phyloP scores from a whole-genome alignment of 64 coral and sea anemone genomes.

The Platygyra sinensis region DNA sequence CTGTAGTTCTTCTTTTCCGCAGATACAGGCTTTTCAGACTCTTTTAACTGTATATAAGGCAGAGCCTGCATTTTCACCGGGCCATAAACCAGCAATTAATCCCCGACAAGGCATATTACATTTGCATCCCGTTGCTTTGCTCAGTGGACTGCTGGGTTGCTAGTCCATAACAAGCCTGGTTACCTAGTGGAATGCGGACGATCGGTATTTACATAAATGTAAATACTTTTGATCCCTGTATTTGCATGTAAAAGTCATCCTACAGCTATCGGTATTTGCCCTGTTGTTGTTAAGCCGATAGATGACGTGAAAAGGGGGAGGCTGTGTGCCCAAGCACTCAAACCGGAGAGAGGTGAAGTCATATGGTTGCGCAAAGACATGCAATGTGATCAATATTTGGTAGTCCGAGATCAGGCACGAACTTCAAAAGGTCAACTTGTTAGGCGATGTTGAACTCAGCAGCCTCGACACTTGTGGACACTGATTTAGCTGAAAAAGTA shows the following conservation, averaged over 20 bases:
- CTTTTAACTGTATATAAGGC: constrained; percentile 47
- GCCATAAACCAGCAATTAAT: neutral
- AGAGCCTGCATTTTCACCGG: constrained; percentile 58
- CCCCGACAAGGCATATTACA: neutral
- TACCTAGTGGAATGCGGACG: constrained; percentile 32
- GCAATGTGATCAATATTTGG: neutral
- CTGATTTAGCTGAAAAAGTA: neutral
- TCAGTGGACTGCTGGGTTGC: constrained; percentile 21
- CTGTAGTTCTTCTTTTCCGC: constrained; percentile 54
- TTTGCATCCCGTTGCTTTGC: neutral
- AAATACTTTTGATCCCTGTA: neutral
- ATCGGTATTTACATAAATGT: neutral
- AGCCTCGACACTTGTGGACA: constrained; percentile 8
- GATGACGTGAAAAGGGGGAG: neutral
- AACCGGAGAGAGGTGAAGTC: neutral
- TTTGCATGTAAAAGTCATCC: neutral
- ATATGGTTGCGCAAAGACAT: neutral
- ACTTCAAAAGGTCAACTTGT: neutral
- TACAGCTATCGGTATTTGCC: neutral
- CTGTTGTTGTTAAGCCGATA: neutral
- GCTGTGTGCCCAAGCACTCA: neutral
- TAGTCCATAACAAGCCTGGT: constrained; percentile 14
- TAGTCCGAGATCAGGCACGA: neutral
- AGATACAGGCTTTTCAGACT: constrained; percentile 20
- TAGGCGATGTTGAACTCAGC: constrained; percentile 19